Evolutionary conservation across 2,888 invertebrate genomes (phyloP), one percentile per base, ranked within the genome.

Genomic region (Muscina levida): DNA sequence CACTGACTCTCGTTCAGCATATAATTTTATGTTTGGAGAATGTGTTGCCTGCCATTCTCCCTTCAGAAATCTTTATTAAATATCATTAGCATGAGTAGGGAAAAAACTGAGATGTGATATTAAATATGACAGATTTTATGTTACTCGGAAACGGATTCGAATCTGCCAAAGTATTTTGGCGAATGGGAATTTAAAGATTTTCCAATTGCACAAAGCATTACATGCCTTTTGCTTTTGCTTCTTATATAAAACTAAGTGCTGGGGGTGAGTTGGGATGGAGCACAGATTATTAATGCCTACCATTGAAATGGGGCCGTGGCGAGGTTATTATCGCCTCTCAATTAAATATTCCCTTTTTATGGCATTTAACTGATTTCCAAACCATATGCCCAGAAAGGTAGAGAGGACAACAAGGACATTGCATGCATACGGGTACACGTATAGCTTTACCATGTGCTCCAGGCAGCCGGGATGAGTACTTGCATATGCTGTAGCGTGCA

Each of bases 11-110:
- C 31, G 31, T 51, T 70, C 51, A 37, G 46, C 46, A 73, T 76
- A 71, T 73, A 71, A 80, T 73, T 76, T 80, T 67, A 80, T 67
- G 71, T 53, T 53, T 39, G 22, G 26, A 48, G 71, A 80, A 51
- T 77, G 66, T 76, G 72, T 70, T 79, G 76, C 22, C 62, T 1
- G 39, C 39, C 13, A 17, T 6, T 51, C 51, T 13, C 6, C 22
- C n/a, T n/a, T 44, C 44, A 44, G 19, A 48, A 53, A 53, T 53
- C 22, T 53, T 53, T 53, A 53, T 53, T 53, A 24, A 53, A 53
- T 53, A 24, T 53, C 53, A 24, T 31, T 31, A 5, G 31, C 31
- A 31, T 8, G 31, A 31, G 31, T 5, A 11, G 22, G 53, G n/a
- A n/a, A n/a, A n/a, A 22, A 10, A 13, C 13, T 22, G 13, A 22